Conservation (phyloP, 2,797 vertebrate species). For the Spatula versicolor region DNA sequence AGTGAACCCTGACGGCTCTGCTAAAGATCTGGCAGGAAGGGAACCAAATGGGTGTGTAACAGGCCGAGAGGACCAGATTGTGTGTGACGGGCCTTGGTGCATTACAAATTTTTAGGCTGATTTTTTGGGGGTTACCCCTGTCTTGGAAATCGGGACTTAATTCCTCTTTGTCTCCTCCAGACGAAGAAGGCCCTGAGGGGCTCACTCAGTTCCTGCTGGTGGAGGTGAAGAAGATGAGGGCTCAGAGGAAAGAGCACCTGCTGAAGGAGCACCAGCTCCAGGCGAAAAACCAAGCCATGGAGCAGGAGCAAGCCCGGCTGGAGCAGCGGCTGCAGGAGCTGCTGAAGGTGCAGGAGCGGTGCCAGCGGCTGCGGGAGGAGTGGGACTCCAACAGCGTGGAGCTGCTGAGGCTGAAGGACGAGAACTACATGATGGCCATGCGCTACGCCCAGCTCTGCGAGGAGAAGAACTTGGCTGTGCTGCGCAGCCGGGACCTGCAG, state of each 20-base stretch:
- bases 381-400: conserved; percentile 85
- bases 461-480: conserved; percentile 85
- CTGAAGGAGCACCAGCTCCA: conserved; percentile 89
- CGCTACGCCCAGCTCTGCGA: conserved; percentile 90
- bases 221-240: conserved; percentile 89
- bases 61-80: neutral
- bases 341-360: conserved; percentile 84
- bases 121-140: neutral
- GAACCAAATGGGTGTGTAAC: neutral
- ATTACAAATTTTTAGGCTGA: accelerated
- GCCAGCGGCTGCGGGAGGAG: conserved; percentile 88
- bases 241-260: conserved; percentile 85
- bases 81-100: neutral
- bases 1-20: neutral
- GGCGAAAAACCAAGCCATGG: conserved; percentile 85
- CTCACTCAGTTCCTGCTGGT: conserved; percentile 94
- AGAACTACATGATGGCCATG: conserved; percentile 92
- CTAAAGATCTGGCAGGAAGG: neutral
- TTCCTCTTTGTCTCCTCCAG: conserved; percentile 66
- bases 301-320: conserved; percentile 86
- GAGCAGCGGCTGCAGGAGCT: conserved; percentile 86
- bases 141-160: neutral
- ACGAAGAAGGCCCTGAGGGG: conserved; percentile 93
- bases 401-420: conserved; percentile 89
- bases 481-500: conserved; percentile 87